Conservation (phyloP, 2,113 vertebrate genomes). For the Cranoglanis bouderius region DNA sequence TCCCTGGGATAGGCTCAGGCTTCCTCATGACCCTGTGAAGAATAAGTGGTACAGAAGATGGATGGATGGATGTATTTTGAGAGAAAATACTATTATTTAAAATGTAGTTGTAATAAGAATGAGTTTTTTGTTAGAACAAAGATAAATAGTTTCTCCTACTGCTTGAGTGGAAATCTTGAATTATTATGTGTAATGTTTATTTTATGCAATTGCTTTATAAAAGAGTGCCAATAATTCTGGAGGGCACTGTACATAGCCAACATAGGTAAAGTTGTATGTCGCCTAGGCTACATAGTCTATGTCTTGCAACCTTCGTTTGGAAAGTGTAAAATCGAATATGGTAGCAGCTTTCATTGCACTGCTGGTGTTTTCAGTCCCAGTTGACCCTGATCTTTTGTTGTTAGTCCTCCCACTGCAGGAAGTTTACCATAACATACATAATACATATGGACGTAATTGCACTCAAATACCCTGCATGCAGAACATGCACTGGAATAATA, state of each 20-base stretch:
- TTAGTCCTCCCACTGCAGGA: neutral
- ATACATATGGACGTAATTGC: conserved; percentile 46
- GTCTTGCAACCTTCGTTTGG: neutral
- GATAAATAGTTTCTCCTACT: neutral
- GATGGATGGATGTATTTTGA: no score
- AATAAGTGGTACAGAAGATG: no score
- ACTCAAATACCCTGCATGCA: conserved; percentile 43
- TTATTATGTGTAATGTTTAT: neutral
- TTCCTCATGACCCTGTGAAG: no score
- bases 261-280: neutral
- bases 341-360: no score
- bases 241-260: neutral
- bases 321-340: neutral
- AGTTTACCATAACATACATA: conserved; percentile 30
- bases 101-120: no score
- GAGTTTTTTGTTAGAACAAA: neutral
- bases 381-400: conserved; percentile 16
- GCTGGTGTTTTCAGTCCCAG: neutral
- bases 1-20: no score
- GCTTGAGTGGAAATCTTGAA: neutral
- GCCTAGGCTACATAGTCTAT: neutral
- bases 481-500: neutral
- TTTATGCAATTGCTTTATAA: neutral
- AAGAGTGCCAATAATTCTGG: neutral
- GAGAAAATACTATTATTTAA: neutral